These are phyloP conservation scores for Microctonus hyperodae DNA, from an alignment of 2,888 invertebrate genomes.

Conservation along the genomic window DNA sequence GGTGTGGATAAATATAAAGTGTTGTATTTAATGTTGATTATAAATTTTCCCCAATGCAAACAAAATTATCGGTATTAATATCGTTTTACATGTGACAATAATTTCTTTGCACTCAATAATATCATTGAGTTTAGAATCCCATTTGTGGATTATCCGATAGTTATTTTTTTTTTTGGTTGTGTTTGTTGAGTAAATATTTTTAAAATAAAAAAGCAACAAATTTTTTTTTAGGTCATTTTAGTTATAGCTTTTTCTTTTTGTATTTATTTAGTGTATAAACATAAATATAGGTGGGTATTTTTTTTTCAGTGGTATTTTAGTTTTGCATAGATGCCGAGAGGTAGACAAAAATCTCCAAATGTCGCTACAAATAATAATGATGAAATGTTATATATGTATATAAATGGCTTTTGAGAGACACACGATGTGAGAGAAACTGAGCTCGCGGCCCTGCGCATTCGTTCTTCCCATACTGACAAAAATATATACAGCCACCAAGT, in stretches of 20 bases:
- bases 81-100: background rate
- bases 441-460: slow-evolving; percentile 3
- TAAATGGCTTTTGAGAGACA: background rate
- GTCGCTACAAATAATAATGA: slow-evolving; percentile 19
- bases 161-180: background rate
- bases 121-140: background rate
- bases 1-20: background rate
- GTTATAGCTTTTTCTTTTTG: too few species aligned
- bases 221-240: background rate
- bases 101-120: background rate
- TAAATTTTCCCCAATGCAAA: background rate
- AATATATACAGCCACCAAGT: slow-evolving; percentile 19
- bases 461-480: slow-evolving; percentile 14
- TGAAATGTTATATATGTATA: slow-evolving; percentile 15
- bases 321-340: slow-evolving; percentile 12
- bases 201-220: background rate
- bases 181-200: background rate
- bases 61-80: slow-evolving; percentile 1
- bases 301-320: background rate
- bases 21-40: slow-evolving; percentile 8
- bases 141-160: background rate
- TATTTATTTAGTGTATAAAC: too few species aligned
- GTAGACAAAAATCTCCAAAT: slow-evolving; percentile 22
- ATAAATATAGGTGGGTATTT: too few species aligned
- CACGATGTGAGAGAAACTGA: background rate